These are phyloP conservation scores for Thera obeliscata DNA, from an alignment of 2,888 invertebrate genomes.

Conservation along the genomic window DNA sequence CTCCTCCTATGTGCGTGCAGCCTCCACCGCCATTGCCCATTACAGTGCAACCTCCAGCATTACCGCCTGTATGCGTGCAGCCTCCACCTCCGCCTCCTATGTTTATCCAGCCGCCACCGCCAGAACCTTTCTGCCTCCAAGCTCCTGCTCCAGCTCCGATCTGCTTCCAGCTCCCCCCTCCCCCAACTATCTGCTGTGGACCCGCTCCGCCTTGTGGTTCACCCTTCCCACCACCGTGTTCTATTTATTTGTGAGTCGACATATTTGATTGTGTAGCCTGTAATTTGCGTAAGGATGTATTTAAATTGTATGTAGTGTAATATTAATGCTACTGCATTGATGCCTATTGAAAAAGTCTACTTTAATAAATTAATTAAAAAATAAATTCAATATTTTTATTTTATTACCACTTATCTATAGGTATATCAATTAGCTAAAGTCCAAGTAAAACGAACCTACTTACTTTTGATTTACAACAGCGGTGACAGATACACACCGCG, in stretches of 20 bases:
- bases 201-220: slow-evolving; percentile 43
- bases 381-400: background rate
- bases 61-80: slow-evolving; percentile 68
- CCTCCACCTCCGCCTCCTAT: slow-evolving; percentile 64
- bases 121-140: slow-evolving; percentile 67
- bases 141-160: slow-evolving; percentile 58
- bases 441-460: background rate
- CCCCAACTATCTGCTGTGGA: slow-evolving; percentile 49
- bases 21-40: slow-evolving; percentile 67
- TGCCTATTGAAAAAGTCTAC: background rate
- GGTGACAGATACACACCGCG: no score
- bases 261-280: slow-evolving; percentile 21
- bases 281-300: slow-evolving; percentile 19
- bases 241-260: slow-evolving; percentile 50
- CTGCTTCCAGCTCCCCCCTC: slow-evolving; percentile 52
- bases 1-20: slow-evolving; percentile 67
- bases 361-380: background rate
- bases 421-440: background rate
- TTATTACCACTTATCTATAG: background rate
- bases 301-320: slow-evolving; percentile 6
- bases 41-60: slow-evolving; percentile 66
- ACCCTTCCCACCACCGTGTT: slow-evolving; percentile 37
- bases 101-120: slow-evolving; percentile 66
- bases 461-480: no score
- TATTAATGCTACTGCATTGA: background rate